phyloP scores from a whole-genome alignment of 2,797 vertebrate species.

The Pangasius macronema region DNA sequence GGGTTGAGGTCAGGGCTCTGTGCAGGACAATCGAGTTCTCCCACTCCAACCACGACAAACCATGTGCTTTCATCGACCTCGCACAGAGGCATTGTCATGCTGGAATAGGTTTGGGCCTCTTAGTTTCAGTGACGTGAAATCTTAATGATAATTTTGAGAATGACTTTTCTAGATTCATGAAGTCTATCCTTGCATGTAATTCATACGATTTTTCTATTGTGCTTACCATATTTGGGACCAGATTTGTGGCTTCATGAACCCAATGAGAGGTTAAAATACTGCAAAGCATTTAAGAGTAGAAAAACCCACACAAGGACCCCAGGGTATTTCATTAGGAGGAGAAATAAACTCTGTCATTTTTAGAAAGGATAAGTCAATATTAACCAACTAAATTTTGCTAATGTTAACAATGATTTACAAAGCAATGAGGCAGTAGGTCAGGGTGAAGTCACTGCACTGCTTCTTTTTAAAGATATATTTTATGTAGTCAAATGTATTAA shows the following conservation, averaged over 20 bases:
- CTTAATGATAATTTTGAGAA: neutral
- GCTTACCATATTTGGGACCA: no score
- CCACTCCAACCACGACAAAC: neutral
- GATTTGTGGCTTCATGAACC: neutral
- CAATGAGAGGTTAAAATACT: neutral
- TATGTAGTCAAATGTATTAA: neutral
- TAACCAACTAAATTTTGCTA: neutral
- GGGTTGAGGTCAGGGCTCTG: no score
- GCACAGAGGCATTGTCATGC: neutral
- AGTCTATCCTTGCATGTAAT: no score
- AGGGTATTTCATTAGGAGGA: neutral
- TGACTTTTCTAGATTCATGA: no score
- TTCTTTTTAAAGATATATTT: neutral
- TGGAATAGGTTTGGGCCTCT: neutral
- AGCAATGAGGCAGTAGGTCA: neutral
- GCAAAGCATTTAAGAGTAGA: no score
- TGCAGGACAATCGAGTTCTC: neutral
- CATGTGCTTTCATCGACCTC: neutral
- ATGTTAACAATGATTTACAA: neutral
- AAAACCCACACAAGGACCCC: neutral
- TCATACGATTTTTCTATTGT: no score
- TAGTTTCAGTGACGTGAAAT: neutral
- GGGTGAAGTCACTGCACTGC: neutral
- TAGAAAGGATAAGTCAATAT: neutral
- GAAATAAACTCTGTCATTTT: neutral